phyloP scores from a whole-genome alignment of 2,888 invertebrate genomes.

The Heliconius cydno region DNA sequence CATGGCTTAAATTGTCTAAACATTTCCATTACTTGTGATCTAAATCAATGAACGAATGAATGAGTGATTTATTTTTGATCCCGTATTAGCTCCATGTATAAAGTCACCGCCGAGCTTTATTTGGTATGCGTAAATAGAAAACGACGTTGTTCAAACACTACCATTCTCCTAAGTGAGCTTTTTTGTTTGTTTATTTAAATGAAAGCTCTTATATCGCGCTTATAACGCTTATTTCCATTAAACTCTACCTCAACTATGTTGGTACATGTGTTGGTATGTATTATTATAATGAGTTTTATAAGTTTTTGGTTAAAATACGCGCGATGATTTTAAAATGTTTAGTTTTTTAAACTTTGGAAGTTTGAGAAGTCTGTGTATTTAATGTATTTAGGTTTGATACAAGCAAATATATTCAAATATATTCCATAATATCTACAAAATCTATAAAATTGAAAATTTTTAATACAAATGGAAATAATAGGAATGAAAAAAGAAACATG shows the following conservation, averaged over 20 bases:
- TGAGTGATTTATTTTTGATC: constrained; percentile 67
- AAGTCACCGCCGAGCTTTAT: constrained; percentile 65
- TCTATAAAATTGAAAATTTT: not conserved
- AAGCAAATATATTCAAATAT: too few species aligned
- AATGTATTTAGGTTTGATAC: not conserved
- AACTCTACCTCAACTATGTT: not conserved
- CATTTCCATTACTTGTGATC: constrained; percentile 6
- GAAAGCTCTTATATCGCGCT: not conserved
- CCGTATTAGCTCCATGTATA: constrained; percentile 65
- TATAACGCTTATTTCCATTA: constrained; percentile 19
- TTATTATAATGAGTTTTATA: not conserved
- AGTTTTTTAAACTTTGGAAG: not conserved
- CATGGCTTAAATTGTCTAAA: not conserved
- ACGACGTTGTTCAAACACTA: constrained; percentile 49
- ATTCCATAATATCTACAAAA: not conserved
- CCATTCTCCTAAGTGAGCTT: constrained; percentile 28
- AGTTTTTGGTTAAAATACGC: not conserved
- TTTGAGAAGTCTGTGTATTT: not conserved
- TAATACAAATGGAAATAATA: constrained; percentile 3
- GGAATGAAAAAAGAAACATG: not conserved
- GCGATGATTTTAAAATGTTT: not conserved
- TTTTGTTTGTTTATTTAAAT: constrained; percentile 23
- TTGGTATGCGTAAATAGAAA: constrained; percentile 70
- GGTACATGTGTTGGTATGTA: not conserved
- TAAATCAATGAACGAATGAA: constrained; percentile 42